Conservation (phyloP, 1,140 invertebrate genomes). For the Himalopsyche phryganea region DNA sequence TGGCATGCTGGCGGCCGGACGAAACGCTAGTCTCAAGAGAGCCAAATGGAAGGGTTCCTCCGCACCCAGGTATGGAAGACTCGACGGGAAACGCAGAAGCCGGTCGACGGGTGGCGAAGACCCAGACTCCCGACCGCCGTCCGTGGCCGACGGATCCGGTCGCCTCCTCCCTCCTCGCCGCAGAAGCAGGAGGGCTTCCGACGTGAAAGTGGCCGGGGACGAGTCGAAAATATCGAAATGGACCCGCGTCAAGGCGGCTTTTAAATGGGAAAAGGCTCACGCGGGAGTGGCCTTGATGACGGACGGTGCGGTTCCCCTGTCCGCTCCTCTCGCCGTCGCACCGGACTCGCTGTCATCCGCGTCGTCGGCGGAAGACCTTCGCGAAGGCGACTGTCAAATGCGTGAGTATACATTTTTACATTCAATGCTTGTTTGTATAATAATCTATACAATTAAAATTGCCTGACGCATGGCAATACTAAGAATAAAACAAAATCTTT, state of each 20-base stretch:
- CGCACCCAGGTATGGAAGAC: conserved; percentile 46
- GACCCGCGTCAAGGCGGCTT: conserved; percentile 79
- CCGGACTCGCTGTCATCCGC: conserved; percentile 48
- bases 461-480: no score
- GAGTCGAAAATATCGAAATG: conserved; percentile 69
- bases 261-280: conserved; percentile 68
- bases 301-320: not conserved
- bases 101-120: conserved; percentile 50
- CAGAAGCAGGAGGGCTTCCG: conserved; percentile 40
- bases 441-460: no score
- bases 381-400: not conserved
- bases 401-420: conserved; percentile 16
- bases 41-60: conserved; percentile 47
- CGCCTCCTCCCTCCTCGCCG: conserved; percentile 22
- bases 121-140: conserved; percentile 37
- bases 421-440: no score
- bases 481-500: no score
- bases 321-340: conserved; percentile 35
- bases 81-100: conserved; percentile 48
- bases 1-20: conserved; percentile 47
- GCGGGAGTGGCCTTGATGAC: conserved; percentile 33
- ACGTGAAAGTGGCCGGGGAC: conserved; percentile 44
- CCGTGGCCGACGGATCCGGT: conserved; percentile 16
- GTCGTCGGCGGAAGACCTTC: conserved; percentile 51
- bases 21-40: conserved; percentile 46